Evolutionary conservation across 2,888 invertebrate genomes (phyloP).

Genomic region (Pollenia labialis): DNA sequence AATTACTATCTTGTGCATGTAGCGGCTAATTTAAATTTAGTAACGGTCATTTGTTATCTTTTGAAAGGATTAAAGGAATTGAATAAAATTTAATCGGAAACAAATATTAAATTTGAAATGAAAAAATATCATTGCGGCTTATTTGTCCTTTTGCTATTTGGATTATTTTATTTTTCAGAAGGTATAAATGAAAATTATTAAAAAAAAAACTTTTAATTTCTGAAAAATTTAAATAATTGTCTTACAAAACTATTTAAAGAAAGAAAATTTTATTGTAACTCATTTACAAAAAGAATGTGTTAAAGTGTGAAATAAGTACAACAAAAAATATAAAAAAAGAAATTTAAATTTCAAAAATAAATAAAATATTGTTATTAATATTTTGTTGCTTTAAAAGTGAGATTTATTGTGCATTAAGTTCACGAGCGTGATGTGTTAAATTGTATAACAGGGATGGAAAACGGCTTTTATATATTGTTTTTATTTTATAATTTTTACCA

Average conservation of each 20-base stretch:
- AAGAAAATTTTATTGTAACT: background rate
- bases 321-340: too few relatives aligned
- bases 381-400: too few relatives aligned
- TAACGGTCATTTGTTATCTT: background rate
- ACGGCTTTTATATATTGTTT: too few relatives aligned
- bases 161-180: constrained; percentile 83
- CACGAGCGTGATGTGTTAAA: too few relatives aligned
- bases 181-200: constrained; percentile 75
- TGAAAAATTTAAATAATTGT: background rate
- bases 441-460: too few relatives aligned
- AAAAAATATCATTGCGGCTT: constrained; percentile 76
- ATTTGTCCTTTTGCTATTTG: constrained; percentile 76
- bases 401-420: too few relatives aligned
- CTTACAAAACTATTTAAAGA: background rate
- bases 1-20: background rate
- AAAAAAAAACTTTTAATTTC: background rate
- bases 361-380: too few relatives aligned
- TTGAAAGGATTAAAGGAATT: constrained; percentile 31
- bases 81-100: background rate
- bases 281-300: too few relatives aligned
- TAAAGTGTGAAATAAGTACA: too few relatives aligned
- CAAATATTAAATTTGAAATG: constrained; percentile 34
- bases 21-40: background rate
- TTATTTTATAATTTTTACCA: too few relatives aligned
- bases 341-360: too few relatives aligned